phyloP scores from a whole-genome alignment of 2,888 invertebrate species.

The Notodonta dromedarius region DNA sequence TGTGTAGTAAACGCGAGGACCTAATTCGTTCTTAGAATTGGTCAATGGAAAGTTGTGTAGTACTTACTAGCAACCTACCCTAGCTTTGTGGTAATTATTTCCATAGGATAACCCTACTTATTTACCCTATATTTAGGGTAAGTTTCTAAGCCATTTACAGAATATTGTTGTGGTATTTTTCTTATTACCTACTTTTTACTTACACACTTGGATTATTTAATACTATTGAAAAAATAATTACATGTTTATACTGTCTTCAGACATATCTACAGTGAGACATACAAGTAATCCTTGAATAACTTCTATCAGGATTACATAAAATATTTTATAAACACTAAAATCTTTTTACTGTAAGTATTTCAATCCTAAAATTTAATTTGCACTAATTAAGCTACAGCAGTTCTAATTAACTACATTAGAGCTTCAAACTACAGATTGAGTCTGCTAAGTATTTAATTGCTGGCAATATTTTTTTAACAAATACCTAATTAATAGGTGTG shows the following conservation, averaged over 20 bases:
- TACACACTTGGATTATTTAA: no score
- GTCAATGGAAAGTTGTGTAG: slow-evolving; percentile 5
- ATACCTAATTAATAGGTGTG: slow-evolving; percentile 45
- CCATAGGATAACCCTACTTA: no score
- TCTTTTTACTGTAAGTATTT: not conserved
- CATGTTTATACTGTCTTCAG: no score
- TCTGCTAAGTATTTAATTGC: slow-evolving; percentile 24
- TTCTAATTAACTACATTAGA: not conserved
- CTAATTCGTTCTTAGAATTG: slow-evolving; percentile 17
- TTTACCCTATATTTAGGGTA: no score
- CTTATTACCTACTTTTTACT: no score
- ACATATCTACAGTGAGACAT: no score
- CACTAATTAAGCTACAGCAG: not conserved
- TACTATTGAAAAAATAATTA: no score
- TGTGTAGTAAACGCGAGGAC: slow-evolving; percentile 11
- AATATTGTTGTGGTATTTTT: no score
- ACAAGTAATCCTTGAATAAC: no score
- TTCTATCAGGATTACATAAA: no score
- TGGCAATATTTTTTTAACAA: slow-evolving; percentile 25
- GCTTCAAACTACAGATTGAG: not conserved
- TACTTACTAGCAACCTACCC: not conserved
- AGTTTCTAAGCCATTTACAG: no score
- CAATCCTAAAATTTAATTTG: not conserved
- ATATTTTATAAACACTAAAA: not conserved
- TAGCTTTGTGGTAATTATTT: no score